phyloP scores from a whole-genome alignment of 2,797 vertebrate genomes.

The Glossophaga mutica region DNA sequence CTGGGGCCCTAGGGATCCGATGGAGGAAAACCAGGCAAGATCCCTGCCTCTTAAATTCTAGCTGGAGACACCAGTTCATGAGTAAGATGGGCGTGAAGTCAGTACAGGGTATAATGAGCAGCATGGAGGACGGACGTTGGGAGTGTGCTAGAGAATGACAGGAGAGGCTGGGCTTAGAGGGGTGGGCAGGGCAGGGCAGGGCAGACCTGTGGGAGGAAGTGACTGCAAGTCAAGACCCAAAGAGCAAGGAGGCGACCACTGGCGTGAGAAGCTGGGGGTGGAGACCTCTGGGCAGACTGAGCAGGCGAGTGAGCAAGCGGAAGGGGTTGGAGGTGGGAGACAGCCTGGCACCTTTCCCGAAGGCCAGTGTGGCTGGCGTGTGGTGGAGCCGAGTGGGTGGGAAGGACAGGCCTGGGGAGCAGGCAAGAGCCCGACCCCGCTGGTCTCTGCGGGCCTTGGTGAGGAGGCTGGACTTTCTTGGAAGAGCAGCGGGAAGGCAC shows the following conservation, averaged over 20 bases:
- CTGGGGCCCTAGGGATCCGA: neutral
- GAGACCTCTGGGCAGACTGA: neutral
- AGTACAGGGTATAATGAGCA: neutral
- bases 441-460: neutral
- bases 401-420: neutral
- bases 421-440: neutral
- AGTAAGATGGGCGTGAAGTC: neutral
- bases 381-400: neutral
- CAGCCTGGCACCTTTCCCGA: neutral
- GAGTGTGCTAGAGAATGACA: neutral
- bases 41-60: neutral
- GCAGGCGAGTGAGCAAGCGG: neutral
- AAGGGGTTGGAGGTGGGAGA: neutral
- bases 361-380: neutral
- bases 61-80: rapidly evolving
- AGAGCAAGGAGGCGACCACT: neutral
- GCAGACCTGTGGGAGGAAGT: neutral
- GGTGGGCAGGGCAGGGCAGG: no score
- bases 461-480: neutral
- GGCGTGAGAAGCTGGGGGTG: neutral
- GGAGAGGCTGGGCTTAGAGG: neutral
- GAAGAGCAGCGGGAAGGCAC: neutral
- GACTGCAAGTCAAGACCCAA: neutral
- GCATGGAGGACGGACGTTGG: neutral
- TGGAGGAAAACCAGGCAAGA: neutral